Conservation (phyloP, 2,113 vertebrate genomes). For the Forbesichthys agassizii region DNA sequence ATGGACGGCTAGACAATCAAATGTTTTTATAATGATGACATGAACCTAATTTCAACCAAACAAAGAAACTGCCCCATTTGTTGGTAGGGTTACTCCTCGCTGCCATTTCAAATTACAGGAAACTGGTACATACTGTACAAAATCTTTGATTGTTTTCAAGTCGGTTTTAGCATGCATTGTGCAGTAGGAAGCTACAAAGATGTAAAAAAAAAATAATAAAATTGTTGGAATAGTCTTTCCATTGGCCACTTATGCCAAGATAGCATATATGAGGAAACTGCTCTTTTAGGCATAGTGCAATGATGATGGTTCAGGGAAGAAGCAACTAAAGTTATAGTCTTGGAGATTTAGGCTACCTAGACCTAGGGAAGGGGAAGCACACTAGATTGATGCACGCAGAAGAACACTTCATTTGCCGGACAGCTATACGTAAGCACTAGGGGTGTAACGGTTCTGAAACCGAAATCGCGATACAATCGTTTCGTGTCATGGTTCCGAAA, state of each 20-base stretch:
- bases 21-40: slow-evolving; percentile 16
- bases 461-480: too few relatives aligned
- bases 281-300: neutral
- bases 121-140: neutral
- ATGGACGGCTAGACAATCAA: slow-evolving; percentile 26
- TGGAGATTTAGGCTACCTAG: neutral
- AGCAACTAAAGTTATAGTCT: neutral
- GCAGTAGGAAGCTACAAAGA: neutral
- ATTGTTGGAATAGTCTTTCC: neutral
- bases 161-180: neutral
- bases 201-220: neutral
- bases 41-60: slow-evolving; percentile 18
- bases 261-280: neutral
- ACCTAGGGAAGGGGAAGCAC: neutral
- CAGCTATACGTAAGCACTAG: slow-evolving; percentile 9
- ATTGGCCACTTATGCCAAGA: neutral
- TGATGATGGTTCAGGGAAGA: neutral
- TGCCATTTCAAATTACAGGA: neutral
- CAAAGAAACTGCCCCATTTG: neutral
- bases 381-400: slow-evolving; percentile 1
- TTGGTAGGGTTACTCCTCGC: neutral
- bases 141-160: neutral
- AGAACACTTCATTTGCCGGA: slow-evolving; percentile 5
- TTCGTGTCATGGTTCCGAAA: too few relatives aligned
- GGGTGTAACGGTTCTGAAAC: too few relatives aligned